Conservation (phyloP, 2,113 vertebrate species). For the Shinisaurus crocodilurus region DNA sequence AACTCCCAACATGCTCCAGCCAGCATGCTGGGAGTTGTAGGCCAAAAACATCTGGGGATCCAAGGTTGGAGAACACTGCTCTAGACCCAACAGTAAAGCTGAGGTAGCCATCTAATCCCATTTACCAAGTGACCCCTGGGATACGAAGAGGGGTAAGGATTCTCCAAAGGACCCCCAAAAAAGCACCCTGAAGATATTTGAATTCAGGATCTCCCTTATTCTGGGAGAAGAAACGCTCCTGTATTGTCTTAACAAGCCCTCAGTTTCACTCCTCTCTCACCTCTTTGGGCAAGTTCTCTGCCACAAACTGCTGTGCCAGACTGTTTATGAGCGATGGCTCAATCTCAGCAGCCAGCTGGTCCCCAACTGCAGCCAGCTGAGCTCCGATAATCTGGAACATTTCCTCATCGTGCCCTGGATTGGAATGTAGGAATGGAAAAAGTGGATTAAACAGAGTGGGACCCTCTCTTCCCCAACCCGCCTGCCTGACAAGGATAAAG, state of each 20-base stretch:
- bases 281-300: slow-evolving; percentile 50
- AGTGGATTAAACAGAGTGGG: not conserved
- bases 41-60: too few relatives aligned
- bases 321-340: slow-evolving; percentile 48
- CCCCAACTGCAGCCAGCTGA: slow-evolving; percentile 73
- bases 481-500: not conserved
- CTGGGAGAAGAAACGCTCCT: not conserved
- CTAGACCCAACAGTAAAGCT: not conserved
- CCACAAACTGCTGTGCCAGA: slow-evolving; percentile 60
- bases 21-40: too few relatives aligned
- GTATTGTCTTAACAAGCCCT: not conserved
- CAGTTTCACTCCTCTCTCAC: slow-evolving; percentile 57
- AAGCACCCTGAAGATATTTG: not conserved
- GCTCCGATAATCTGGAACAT: slow-evolving; percentile 69
- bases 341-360: slow-evolving; percentile 69
- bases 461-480: not conserved
- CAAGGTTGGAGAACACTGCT: too few relatives aligned
- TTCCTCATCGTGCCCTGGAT: slow-evolving; percentile 56
- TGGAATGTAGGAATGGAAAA: slow-evolving; percentile 34
- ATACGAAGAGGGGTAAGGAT: not conserved
- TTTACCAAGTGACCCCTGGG: not conserved
- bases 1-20: too few relatives aligned
- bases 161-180: not conserved
- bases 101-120: not conserved
- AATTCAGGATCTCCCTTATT: not conserved